Conservation (phyloP, 2,888 invertebrate species). For the Tanypteryx hageni region DNA sequence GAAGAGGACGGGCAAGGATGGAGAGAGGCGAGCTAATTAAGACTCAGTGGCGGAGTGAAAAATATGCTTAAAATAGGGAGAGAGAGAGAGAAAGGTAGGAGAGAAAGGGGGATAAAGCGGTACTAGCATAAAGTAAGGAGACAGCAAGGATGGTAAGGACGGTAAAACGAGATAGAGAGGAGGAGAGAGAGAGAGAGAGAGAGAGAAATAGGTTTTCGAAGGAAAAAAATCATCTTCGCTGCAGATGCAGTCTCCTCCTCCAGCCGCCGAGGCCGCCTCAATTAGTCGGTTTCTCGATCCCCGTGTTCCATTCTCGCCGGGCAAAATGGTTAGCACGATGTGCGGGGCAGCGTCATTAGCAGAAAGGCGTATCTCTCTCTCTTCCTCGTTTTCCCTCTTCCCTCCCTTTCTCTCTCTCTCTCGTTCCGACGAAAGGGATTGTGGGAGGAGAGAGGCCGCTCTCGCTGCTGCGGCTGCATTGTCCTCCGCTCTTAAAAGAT, state of each 20-base stretch:
- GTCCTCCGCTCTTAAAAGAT: neutral
- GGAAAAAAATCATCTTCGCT: too few species aligned
- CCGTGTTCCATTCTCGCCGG: neutral
- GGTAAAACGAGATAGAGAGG: neutral
- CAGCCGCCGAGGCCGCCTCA: neutral
- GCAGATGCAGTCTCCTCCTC: neutral
- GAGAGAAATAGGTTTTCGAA: neutral
- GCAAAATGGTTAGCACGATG: slow-evolving; percentile 6
- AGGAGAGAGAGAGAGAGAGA: neutral
- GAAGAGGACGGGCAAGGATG: too few species aligned
- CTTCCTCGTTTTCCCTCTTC: neutral
- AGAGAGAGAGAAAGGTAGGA: too few species aligned
- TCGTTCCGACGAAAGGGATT: neutral
- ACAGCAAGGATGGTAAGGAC: neutral
- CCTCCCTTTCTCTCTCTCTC: neutral
- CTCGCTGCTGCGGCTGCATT: neutral
- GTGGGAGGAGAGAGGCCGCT: neutral
- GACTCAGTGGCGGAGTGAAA: too few species aligned
- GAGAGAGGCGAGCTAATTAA: too few species aligned
- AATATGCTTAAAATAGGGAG: too few species aligned
- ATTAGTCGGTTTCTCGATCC: slow-evolving; percentile 14
- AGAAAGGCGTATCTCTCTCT: neutral
- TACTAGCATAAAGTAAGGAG: neutral
- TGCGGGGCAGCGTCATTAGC: slow-evolving; percentile 3
- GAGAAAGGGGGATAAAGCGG: too few species aligned